These are phyloP conservation scores for Tamias sibiricus DNA, from an alignment of 2,113 vertebrate species.

Conservation along the genomic window DNA sequence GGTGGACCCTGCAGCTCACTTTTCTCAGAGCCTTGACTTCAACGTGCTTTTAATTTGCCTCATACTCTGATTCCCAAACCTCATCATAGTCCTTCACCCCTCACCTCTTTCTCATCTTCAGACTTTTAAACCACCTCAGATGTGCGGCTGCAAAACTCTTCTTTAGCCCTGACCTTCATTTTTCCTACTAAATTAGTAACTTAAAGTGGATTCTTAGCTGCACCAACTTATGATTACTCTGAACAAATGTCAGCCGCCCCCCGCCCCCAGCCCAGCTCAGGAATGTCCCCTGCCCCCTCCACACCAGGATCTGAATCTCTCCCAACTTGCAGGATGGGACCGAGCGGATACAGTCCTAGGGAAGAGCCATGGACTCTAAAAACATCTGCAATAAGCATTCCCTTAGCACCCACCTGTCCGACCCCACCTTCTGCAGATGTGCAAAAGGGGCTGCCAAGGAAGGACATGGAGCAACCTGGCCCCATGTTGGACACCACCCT, in stretches of 20 bases:
- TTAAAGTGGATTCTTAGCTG: neutral
- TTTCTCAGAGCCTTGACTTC: neutral
- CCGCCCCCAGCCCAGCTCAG: neutral
- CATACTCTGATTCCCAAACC: neutral
- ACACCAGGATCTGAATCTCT: neutral
- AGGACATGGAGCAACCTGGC: rapidly evolving
- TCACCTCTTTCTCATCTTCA: neutral
- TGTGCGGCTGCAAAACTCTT: neutral
- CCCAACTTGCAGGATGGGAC: neutral
- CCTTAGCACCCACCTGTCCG: neutral
- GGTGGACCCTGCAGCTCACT: neutral
- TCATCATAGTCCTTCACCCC: neutral
- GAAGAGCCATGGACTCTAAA: neutral
- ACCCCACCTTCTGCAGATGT: neutral
- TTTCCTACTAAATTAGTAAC: neutral
- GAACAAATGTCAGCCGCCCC: neutral
- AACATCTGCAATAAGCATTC: neutral
- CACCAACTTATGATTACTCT: neutral
- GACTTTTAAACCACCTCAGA: neutral
- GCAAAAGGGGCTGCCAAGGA: neutral
- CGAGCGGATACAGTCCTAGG: neutral
- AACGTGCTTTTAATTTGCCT: neutral
- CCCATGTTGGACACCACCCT: neutral
- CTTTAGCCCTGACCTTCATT: neutral
- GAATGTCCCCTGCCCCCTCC: neutral